Evolutionary conservation across 2,113 vertebrate genomes (phyloP).

Genomic region (Leucopternis melanops): DNA sequence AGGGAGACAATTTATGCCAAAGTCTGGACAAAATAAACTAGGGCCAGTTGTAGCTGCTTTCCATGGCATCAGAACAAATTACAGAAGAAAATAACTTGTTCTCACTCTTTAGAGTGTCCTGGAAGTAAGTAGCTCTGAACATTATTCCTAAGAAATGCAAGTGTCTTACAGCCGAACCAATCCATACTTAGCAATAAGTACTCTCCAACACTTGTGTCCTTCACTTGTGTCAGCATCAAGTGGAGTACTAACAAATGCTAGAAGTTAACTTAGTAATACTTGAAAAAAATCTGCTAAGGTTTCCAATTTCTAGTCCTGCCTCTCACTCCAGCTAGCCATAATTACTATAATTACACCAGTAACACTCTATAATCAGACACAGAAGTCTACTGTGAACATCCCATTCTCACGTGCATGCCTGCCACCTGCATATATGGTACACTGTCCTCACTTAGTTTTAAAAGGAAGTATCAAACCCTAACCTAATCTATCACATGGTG

Average conservation of each 20-base stretch:
- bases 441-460: not conserved
- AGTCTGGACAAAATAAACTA: not conserved
- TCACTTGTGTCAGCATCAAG: not conserved
- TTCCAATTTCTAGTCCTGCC: not conserved
- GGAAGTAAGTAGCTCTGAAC: not conserved
- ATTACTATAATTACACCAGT: not conserved
- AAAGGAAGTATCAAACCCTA: not conserved
- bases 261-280: not conserved
- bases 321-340: not conserved
- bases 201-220: not conserved
- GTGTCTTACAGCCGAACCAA: not conserved
- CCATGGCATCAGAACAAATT: not conserved
- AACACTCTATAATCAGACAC: not conserved
- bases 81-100: not conserved
- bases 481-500: not conserved
- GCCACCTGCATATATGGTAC: not conserved
- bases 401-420: not conserved
- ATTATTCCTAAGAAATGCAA: not conserved
- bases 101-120: not conserved
- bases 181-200: not conserved
- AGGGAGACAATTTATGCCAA: not conserved
- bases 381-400: not conserved
- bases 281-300: not conserved
- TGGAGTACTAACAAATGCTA: not conserved
- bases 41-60: not conserved